A percentile compares a stretch with the other conserved stretches of the same genome.
Evolutionary conservation across 1,140 invertebrate genomes (phyloP).

Genomic region (Colletes gigas): DNA sequence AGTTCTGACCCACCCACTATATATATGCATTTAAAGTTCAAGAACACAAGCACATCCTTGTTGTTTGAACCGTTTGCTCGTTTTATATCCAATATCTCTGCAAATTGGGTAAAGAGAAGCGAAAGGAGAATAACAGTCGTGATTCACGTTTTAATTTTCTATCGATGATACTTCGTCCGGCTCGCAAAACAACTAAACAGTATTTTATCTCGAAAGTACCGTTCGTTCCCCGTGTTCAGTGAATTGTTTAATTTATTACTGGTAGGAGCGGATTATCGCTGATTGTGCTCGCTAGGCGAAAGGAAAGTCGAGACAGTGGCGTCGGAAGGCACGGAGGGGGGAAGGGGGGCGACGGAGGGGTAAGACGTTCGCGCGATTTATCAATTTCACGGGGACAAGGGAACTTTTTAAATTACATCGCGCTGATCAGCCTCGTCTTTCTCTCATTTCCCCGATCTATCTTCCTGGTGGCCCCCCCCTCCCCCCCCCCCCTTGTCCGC

Average conservation of each 20-base stretch:
- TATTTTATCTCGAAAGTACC: no score
- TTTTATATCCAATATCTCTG: no score
- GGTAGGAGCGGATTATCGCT: constrained; percentile 69
- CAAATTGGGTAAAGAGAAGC: no score
- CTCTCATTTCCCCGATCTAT: constrained; percentile 50
- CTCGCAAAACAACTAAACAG: no score
- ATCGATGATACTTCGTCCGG: no score
- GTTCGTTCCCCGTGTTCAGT: no score
- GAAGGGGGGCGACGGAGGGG: background rate
- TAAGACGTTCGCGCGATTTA: constrained; percentile 46
- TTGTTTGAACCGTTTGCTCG: no score
- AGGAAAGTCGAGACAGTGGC: constrained; percentile 1
- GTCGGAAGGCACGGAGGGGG: background rate
- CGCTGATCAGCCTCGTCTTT: constrained; percentile 63
- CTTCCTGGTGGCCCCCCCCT: constrained; percentile 2
- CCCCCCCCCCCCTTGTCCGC: background rate
- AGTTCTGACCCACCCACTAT: no score
- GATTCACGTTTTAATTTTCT: no score
- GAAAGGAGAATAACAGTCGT: no score
- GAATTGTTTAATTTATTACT: constrained; percentile 71
- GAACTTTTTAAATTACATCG: constrained; percentile 74
- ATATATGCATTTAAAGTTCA: no score
- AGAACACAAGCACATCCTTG: no score
- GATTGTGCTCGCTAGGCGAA: constrained; percentile 59
- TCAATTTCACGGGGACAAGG: constrained; percentile 70